Base-by-base conservation (phyloP, 1,140 invertebrate genomes). In the Diplogasteroides magnus region DNA sequence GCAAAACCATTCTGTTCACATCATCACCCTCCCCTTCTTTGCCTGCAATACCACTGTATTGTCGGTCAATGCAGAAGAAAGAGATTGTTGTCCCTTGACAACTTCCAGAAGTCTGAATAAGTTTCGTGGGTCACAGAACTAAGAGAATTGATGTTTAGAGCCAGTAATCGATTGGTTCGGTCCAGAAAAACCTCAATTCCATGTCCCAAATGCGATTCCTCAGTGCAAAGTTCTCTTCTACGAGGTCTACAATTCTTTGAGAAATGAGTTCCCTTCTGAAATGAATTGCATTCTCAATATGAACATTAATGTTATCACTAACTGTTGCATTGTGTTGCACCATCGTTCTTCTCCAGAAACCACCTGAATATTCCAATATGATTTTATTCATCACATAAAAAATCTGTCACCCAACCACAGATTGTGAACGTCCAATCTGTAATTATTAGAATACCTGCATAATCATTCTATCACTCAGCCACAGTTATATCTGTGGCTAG, bases 171-270 rank as follows among this genome's bases (percentile, higher is more conserved):
- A n/a, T n/a, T 56, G 55, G 48, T 66, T 0, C 29, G 57, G 31
- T 58, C 31, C 26, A 56, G 29, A 58, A 66, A 31, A 29, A 57
- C 48, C 56, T 71, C 69, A 15, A 71, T 37, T 71, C 69, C 58
- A 71, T 71, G 29, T 71, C 69, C 61, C 64, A 66, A 2, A 71
- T 27, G n/a, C 69, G 57, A 63, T 61, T 71, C 55, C 64, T 14
- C 32, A 71, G 37, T 27, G 61, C 29, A 25, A 71, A 71, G 27
- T 71, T 71, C 31, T 71, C 69, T 26, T 68, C 32, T 27, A 71
- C 55, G 1, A 71, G 64, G 14, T 71, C 69, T 27, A 62, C 31
- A 2, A 71, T 27, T 19, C 69, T n/a, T 15, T 60, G 29, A 3
- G 67, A 66, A 15, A 61, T 61, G 13, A 71, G 11, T 61, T 71